Evolutionary conservation across 1,140 invertebrate genomes (phyloP).

Genomic region (Cydia fagiglandana): DNA sequence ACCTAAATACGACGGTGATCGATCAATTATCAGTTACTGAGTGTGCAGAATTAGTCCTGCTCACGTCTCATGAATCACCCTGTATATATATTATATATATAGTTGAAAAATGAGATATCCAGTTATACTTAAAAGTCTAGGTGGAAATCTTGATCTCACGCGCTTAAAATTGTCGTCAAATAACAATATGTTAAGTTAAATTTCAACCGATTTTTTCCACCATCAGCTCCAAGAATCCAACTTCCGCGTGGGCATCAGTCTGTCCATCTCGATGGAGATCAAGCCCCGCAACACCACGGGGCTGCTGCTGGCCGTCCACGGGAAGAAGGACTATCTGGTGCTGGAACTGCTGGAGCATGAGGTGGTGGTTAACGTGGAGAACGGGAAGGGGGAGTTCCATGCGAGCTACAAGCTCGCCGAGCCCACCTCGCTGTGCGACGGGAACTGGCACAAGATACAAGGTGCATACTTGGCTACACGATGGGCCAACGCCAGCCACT

Average conservation of each 20-base stretch:
- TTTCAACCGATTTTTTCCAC: conserved; percentile 15
- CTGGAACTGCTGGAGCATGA: conserved; percentile 93
- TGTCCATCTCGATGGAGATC: conserved; percentile 92
- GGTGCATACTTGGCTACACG: neutral
- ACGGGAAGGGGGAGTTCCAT: conserved; percentile 88
- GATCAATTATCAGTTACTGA: too few relatives aligned
- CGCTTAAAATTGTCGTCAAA: too few relatives aligned
- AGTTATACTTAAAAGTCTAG: too few relatives aligned
- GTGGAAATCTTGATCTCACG: too few relatives aligned
- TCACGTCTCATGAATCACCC: too few relatives aligned
- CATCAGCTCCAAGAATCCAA: conserved; percentile 80
- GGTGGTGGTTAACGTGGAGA: conserved; percentile 90
- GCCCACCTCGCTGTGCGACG: conserved; percentile 92
- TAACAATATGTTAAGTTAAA: too few relatives aligned
- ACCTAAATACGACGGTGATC: too few relatives aligned
- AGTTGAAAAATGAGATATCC: too few relatives aligned
- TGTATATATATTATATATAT: too few relatives aligned
- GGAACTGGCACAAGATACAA: conserved; percentile 88
- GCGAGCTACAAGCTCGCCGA: conserved; percentile 85
- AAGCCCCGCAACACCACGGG: conserved; percentile 91
- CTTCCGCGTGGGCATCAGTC: conserved; percentile 87
- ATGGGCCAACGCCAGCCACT: too few relatives aligned
- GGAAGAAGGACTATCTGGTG: conserved; percentile 89
- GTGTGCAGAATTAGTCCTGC: too few relatives aligned
- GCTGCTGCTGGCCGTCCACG: conserved; percentile 90